Evolutionary conservation across 2,113 vertebrate species (phyloP).

Genomic region (Zosterops japonicus): DNA sequence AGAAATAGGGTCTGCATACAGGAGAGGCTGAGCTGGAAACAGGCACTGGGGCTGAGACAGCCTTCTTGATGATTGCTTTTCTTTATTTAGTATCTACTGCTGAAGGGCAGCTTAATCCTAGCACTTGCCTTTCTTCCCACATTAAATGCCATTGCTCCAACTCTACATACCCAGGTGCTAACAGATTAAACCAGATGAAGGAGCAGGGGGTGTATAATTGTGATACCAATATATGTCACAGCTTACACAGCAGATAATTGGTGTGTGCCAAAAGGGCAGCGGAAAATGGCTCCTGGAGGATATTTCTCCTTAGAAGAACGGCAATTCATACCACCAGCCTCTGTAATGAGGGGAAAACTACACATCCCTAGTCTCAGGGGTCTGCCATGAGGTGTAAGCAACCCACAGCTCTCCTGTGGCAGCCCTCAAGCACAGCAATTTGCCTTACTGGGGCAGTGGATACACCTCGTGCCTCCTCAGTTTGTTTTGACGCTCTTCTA

Average conservation of each 20-base stretch:
- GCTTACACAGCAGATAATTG: neutral
- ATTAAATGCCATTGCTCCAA: neutral
- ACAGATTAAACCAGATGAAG: neutral
- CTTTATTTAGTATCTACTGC: neutral
- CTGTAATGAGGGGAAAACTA: neutral
- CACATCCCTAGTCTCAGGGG: neutral
- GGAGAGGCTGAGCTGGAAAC: neutral
- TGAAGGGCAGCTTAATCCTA: neutral
- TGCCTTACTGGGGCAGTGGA: accelerated
- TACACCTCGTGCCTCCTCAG: neutral
- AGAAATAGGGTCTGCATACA: neutral
- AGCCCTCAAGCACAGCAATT: neutral
- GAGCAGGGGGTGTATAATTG: neutral
- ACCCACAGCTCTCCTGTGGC: neutral
- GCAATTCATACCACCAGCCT: neutral
- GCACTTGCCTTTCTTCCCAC: neutral
- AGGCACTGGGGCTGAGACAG: neutral
- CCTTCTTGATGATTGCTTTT: neutral
- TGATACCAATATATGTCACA: neutral
- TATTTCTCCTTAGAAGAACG: neutral
- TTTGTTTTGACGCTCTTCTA: neutral
- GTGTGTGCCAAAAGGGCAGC: neutral
- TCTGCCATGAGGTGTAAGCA: neutral
- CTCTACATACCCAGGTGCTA: neutral
- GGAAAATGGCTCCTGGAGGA: neutral